Base-by-base conservation (phyloP, 2,113 vertebrate genomes). In the Corythornis cristatus region DNA sequence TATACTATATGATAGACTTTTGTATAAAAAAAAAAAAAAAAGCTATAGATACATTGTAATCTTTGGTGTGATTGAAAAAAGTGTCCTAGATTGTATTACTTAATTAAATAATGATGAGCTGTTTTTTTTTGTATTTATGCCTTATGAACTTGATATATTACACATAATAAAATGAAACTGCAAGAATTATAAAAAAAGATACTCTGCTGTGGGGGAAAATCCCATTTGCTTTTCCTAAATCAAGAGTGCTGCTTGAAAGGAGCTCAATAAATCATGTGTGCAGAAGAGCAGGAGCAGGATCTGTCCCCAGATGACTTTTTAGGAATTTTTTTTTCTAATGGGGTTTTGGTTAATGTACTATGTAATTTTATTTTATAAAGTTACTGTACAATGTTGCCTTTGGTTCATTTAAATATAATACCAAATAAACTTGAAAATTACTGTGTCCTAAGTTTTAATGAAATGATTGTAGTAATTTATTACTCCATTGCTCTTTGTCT, bases 71-170 rank as follows among this genome's bases (percentile, higher is more conserved):
- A 89, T 58, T 88, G 94, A 95, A 93, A 94, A 90, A 96, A 94
- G 85, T 96, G 92, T 97, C 92, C 91, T 95, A 91, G 86, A 77
- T 91, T 95, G 91, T 97, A 97, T 96, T 96, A 96, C 68, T 95
- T 91, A 96, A 95, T 95, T 95, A 94, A 95, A 97, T 70, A 83
- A 94, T 80, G 90, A 97, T 92, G 96, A 98, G 86, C 91, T 96
- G 92, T 94, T 95, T 68, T 97, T 97, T n/a, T 97, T 96, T 17
- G 46, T 98, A 97, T 97, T 97, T 97, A 98, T 98, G 97, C 98
- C 97, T 98, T 98, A 98, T 97, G 93, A 96, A 94, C 88, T 94
- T 96, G 88, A 93, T 96, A 95, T 96, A 94, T 97, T 95, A 96
- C 82, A 95, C 74, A 91, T 54, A 33, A 80, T 87, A 60, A 95